Evolutionary conservation across 2,113 vertebrate genomes (phyloP).

Genomic region (Myotis davidii): DNA sequence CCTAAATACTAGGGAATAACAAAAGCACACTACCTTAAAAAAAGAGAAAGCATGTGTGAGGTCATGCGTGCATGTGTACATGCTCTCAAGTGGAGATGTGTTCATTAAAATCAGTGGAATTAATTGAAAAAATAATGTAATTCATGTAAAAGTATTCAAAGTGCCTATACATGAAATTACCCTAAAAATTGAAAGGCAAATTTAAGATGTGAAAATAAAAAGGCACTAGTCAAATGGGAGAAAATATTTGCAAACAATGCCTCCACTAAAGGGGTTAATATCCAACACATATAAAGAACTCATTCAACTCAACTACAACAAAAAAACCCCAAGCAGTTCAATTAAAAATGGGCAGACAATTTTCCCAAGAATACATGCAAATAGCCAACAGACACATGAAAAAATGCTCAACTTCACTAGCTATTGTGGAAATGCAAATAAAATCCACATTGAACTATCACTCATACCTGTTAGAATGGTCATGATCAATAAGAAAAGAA

Average conservation of each 20-base stretch:
- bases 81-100: not conserved
- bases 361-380: too few species aligned
- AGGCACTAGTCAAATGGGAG: not conserved
- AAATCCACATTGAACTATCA: not conserved
- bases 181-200: not conserved
- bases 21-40: not conserved
- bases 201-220: not conserved
- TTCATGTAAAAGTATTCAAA: not conserved
- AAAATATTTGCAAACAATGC: not conserved
- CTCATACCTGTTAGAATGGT: not conserved
- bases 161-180: not conserved
- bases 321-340: too few species aligned
- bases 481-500: not conserved
- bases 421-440: not conserved
- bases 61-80: not conserved
- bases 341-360: too few species aligned
- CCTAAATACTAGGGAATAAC: not conserved
- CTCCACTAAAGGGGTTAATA: not conserved
- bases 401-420: too few species aligned
- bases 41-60: not conserved
- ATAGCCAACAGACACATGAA: too few species aligned
- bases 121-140: too few species aligned
- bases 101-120: not conserved
- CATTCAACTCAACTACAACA: too few species aligned
- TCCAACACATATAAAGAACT: not conserved